Evolutionary conservation across 2,797 vertebrate species (phyloP).

Genomic region (Cyprinodon diabolis): DNA sequence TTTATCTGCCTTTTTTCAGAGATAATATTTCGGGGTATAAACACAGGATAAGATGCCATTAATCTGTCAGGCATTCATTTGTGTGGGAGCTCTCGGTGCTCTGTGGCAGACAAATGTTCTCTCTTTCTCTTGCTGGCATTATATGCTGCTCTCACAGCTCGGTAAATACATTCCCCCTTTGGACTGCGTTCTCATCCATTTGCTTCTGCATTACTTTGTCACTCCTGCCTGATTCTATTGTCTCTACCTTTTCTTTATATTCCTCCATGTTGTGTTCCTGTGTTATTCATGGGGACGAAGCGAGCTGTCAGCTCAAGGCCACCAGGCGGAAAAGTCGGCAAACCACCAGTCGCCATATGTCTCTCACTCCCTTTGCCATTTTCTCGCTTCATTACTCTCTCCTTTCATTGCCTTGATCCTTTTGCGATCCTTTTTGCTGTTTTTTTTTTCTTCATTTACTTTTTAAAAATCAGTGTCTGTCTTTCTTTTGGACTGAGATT

Average conservation of each 20-base stretch:
- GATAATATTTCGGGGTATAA: slow-evolving; percentile 7
- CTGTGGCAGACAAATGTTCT: neutral
- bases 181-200: slow-evolving; percentile 16
- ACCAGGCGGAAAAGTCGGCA: slow-evolving; percentile 54
- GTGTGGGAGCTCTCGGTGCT: neutral
- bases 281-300: slow-evolving; percentile 36
- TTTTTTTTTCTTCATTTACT: neutral
- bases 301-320: slow-evolving; percentile 56
- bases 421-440: slow-evolving; percentile 14
- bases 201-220: slow-evolving; percentile 9
- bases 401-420: slow-evolving; percentile 20
- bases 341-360: slow-evolving; percentile 67
- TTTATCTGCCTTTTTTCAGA: neutral
- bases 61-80: slow-evolving; percentile 2
- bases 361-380: slow-evolving; percentile 37
- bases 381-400: slow-evolving; percentile 59
- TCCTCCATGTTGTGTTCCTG: slow-evolving; percentile 47
- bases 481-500: neutral
- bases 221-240: slow-evolving; percentile 29
- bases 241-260: slow-evolving; percentile 57
- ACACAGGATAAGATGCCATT: neutral
- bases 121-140: neutral
- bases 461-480: neutral
- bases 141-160: neutral
- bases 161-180: neutral